Evolutionary conservation across 2,797 vertebrate genomes (phyloP).

Genomic region (Thunnus albacares): DNA sequence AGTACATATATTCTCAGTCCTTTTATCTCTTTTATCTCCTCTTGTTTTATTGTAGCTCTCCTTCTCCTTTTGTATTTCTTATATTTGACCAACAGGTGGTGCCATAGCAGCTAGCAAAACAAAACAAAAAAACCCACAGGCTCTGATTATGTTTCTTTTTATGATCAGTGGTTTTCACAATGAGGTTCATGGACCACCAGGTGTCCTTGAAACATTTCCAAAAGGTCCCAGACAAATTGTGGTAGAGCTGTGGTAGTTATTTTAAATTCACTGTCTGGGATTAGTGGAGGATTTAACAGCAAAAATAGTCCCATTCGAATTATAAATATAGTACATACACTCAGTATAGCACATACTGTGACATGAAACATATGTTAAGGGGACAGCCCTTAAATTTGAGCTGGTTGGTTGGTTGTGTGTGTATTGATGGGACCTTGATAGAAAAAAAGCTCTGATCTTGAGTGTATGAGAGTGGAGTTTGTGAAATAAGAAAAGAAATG

Average conservation of each 20-base stretch:
- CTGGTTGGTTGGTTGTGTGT: neutral
- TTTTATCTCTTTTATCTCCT: neutral
- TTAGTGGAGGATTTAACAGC: neutral
- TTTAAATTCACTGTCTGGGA: neutral
- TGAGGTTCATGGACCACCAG: conserved; percentile 23
- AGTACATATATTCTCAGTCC: no score
- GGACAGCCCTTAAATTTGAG: no score
- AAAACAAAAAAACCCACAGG: neutral
- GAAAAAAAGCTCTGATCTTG: conserved; percentile 21
- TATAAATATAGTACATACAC: neutral
- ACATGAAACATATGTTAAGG: no score
- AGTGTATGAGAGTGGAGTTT: neutral
- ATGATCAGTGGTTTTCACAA: conserved; percentile 9
- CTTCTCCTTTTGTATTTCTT: conserved; percentile 32
- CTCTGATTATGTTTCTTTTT: conserved; percentile 13
- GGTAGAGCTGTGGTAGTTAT: conserved; percentile 5
- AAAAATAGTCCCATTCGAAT: neutral
- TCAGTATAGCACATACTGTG: no score
- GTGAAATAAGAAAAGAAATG: conserved; percentile 17
- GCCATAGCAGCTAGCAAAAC: conserved; percentile 38
- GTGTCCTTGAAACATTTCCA: conserved; percentile 24
- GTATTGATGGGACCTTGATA: neutral
- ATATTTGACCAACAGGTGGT: conserved; percentile 64
- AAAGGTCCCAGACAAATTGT: neutral
- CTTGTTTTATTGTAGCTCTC: neutral